Percentiles rank a stretch among this genome's conserved stretches.
Evolutionary conservation across 2,888 invertebrate genomes (phyloP).

Genomic region (Patella ulyssiponensis): DNA sequence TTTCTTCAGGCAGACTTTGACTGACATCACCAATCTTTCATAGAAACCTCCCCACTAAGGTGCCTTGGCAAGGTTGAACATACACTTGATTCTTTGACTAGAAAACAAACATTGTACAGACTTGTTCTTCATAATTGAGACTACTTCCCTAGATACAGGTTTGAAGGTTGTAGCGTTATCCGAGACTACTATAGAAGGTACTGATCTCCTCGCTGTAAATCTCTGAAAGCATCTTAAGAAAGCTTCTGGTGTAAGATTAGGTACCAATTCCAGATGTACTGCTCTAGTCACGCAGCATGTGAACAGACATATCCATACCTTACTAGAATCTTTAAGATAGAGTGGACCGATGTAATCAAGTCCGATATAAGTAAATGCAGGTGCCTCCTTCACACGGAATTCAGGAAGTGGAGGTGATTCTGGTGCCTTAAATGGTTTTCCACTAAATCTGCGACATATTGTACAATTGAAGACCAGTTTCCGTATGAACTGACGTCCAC

Average conservation of each 20-base stretch:
- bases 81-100: too few species aligned
- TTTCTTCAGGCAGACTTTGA: too few species aligned
- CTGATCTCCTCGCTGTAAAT: constrained; percentile 6
- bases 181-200: constrained; percentile 12
- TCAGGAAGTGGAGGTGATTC: not conserved
- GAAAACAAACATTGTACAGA: not conserved
- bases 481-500: not conserved
- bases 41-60: too few species aligned
- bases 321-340: constrained; percentile 7
- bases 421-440: not conserved
- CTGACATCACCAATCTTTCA: too few species aligned
- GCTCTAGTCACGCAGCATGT: constrained; percentile 15
- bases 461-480: not conserved
- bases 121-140: not conserved
- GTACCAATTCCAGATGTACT: constrained; percentile 19
- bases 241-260: constrained; percentile 9
- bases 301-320: constrained; percentile 14
- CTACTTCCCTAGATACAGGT: not conserved
- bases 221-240: constrained; percentile 20
- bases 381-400: not conserved
- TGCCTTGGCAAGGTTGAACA: too few species aligned
- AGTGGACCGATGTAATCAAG: constrained; percentile 22
- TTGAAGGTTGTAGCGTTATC: constrained; percentile 23
- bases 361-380: constrained; percentile 7
- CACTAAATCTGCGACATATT: constrained; percentile 1